These are phyloP conservation scores for Nemapogon koenigi DNA, from an alignment of 2,888 invertebrate species.

Conservation along the genomic window DNA sequence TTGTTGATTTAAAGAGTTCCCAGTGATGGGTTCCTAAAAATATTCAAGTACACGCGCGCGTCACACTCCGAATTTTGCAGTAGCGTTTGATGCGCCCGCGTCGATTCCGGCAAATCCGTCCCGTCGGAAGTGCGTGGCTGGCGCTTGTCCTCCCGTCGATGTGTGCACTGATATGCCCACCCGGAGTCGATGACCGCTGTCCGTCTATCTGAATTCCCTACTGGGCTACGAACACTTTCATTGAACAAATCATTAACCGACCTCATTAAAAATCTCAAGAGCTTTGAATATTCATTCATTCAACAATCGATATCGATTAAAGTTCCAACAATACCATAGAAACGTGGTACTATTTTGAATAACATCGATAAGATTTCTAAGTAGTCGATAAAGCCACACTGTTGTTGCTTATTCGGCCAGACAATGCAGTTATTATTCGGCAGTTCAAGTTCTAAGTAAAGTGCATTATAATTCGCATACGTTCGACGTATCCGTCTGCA, in stretches of 20 bases:
- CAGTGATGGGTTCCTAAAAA: constrained; percentile 53
- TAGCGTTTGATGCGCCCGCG: constrained; percentile 57
- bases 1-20: constrained; percentile 27
- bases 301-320: too few relatives aligned
- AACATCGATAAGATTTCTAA: too few relatives aligned
- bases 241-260: not conserved
- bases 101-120: constrained; percentile 64
- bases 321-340: too few relatives aligned
- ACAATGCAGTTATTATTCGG: constrained; percentile 64
- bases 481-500: constrained; percentile 10
- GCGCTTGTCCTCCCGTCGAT: constrained; percentile 36
- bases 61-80: constrained; percentile 58
- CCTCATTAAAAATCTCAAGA: not conserved
- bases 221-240: not conserved
- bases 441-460: constrained; percentile 61
- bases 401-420: constrained; percentile 48
- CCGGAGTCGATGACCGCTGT: constrained; percentile 48
- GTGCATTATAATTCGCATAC: constrained; percentile 39
- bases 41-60: constrained; percentile 62
- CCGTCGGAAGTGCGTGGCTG: constrained; percentile 58
- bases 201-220: not conserved
- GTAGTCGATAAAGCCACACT: not conserved
- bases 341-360: too few relatives aligned
- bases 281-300: too few relatives aligned
- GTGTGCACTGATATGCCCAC: constrained; percentile 47